phyloP scores from a whole-genome alignment of 1,140 invertebrate species.

The Pseudomyrmex sp. region DNA sequence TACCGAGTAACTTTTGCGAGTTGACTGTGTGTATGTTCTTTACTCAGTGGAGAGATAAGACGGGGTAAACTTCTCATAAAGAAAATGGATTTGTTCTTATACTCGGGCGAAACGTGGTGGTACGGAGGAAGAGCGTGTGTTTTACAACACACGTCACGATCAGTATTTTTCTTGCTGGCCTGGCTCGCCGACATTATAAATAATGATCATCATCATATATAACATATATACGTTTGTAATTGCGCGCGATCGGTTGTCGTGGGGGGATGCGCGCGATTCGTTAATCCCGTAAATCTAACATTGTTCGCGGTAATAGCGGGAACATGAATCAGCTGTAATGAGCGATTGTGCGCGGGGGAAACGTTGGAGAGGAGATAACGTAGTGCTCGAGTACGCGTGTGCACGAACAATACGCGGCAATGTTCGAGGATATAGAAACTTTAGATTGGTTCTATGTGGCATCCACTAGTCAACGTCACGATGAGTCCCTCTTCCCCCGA shows the following conservation, averaged over 20 bases:
- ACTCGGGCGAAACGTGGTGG: background rate
- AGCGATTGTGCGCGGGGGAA: background rate
- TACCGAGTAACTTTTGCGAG: slow-evolving; percentile 22
- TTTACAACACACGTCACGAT: background rate
- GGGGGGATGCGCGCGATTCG: background rate
- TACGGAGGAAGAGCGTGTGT: too few relatives aligned
- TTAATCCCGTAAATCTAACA: background rate
- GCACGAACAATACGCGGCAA: background rate
- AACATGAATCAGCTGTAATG: background rate
- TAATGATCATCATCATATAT: background rate
- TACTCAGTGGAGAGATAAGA: background rate
- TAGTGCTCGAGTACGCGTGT: background rate
- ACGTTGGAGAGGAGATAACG: background rate
- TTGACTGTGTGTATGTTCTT: slow-evolving; percentile 19
- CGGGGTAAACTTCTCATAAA: background rate
- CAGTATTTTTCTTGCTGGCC: background rate
- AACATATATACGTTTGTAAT: too few relatives aligned
- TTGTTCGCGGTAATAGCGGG: background rate
- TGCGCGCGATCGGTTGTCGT: background rate
- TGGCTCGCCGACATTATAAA: background rate
- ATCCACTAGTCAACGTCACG: background rate
- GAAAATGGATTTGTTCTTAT: slow-evolving; percentile 10
- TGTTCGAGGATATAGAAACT: background rate
- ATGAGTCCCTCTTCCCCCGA: background rate
- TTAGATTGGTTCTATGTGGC: slow-evolving; percentile 1